Evolutionary conservation across 2,797 vertebrate species (phyloP).

Genomic region (Distichodus sexfasciatus): DNA sequence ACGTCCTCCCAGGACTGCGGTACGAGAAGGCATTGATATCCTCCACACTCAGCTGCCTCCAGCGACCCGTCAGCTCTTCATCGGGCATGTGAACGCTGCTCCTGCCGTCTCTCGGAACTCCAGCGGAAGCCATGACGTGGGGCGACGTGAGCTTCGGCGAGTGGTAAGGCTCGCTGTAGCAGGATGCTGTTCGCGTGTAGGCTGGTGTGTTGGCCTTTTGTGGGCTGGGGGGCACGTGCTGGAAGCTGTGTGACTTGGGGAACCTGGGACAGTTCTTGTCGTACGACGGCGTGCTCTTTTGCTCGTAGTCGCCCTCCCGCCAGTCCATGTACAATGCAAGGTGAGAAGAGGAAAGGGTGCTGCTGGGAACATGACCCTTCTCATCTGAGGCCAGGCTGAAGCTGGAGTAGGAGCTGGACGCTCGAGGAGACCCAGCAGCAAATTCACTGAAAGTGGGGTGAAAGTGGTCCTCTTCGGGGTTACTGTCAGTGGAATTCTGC

Average conservation of each 20-base stretch:
- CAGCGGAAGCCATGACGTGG: slow-evolving; percentile 77
- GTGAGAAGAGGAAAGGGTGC: slow-evolving; percentile 87
- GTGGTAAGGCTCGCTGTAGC: slow-evolving; percentile 83
- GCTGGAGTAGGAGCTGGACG: slow-evolving; percentile 92
- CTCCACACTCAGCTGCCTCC: slow-evolving; percentile 88
- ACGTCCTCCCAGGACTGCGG: slow-evolving; percentile 71
- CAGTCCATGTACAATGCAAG: slow-evolving; percentile 86
- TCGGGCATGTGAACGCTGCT: slow-evolving; percentile 66
- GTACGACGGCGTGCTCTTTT: slow-evolving; percentile 76
- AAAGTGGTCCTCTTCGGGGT: slow-evolving; percentile 83
- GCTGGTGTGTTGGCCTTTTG: slow-evolving; percentile 74
- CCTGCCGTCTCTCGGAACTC: slow-evolving; percentile 70
- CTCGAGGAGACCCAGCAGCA: slow-evolving; percentile 75
- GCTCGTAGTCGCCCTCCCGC: slow-evolving; percentile 81
- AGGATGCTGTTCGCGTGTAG: slow-evolving; percentile 81
- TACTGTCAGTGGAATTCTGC: slow-evolving; percentile 87
- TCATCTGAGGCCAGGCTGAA: slow-evolving; percentile 90
- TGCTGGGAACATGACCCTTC: slow-evolving; percentile 79
- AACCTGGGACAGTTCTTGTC: slow-evolving; percentile 79
- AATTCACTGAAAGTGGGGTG: slow-evolving; percentile 81
- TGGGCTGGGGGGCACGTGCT: slow-evolving; percentile 77
- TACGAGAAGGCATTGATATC: slow-evolving; percentile 86
- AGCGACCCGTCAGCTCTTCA: slow-evolving; percentile 80
- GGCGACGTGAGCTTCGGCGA: slow-evolving; percentile 78
- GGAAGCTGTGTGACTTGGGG: slow-evolving; percentile 77